Evolutionary conservation across 2,888 invertebrate species (phyloP).

Genomic region (Ophion ventricosus): DNA sequence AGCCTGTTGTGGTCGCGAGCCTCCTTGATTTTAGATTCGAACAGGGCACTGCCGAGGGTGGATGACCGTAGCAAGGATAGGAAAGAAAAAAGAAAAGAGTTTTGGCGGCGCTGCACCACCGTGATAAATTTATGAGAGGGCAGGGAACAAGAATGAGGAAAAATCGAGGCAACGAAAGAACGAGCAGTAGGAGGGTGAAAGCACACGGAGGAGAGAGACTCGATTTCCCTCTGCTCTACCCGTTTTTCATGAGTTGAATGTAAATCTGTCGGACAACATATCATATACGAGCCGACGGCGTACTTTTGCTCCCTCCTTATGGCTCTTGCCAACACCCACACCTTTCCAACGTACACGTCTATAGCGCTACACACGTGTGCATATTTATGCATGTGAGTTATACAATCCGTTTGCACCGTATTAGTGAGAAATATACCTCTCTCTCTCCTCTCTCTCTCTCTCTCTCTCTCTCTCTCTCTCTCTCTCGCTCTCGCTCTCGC

Average conservation of each 20-base stretch:
- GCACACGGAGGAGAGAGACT: constrained; percentile 63
- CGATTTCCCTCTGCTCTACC: constrained; percentile 73
- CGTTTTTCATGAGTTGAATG: constrained; percentile 76
- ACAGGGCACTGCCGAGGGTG: too few species aligned
- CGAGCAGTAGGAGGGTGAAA: constrained; percentile 60
- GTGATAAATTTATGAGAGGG: constrained; percentile 54
- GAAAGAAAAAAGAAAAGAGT: background rate
- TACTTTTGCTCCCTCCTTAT: constrained; percentile 54
- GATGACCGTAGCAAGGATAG: too few species aligned
- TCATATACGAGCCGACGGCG: constrained; percentile 73
- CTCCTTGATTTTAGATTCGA: too few species aligned
- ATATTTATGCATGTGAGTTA: background rate
- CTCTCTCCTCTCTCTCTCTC: constrained; percentile 36
- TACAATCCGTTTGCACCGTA: constrained; percentile 57
- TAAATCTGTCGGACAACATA: constrained; percentile 81
- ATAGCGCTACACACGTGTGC: background rate
- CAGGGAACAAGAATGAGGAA: background rate
- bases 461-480: constrained; percentile 1
- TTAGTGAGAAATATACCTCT: constrained; percentile 30
- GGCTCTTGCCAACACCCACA: constrained; percentile 65
- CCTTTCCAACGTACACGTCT: constrained; percentile 17
- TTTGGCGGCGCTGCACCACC: background rate
- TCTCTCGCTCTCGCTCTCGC: background rate
- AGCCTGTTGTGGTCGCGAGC: too few species aligned
- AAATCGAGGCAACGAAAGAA: constrained; percentile 30